phyloP scores from a whole-genome alignment of 1,140 invertebrate genomes.

The Lasaia peninsularis region DNA sequence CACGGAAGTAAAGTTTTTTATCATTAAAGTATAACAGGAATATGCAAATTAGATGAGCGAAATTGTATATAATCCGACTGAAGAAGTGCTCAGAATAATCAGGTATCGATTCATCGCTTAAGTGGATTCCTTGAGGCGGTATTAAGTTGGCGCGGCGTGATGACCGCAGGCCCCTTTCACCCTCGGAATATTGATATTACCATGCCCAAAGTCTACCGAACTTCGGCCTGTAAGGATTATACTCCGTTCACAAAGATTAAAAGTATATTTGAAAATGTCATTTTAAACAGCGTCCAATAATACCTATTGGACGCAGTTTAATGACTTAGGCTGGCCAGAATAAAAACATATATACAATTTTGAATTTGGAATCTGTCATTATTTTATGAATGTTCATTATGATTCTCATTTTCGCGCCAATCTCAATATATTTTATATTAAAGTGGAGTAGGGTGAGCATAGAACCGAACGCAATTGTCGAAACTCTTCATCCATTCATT shows the following conservation, averaged over 20 bases:
- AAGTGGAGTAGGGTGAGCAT: no score
- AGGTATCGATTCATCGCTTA: conserved; percentile 50
- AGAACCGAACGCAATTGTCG: no score
- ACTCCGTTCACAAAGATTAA: conserved; percentile 36
- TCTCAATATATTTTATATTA: no score
- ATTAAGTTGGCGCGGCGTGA: conserved; percentile 34
- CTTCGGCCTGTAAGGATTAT: conserved; percentile 62
- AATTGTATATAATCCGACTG: conserved; percentile 33
- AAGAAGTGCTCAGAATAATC: conserved; percentile 38
- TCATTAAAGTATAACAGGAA: not conserved
- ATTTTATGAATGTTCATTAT: no score
- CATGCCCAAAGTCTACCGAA: conserved; percentile 49
- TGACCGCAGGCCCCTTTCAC: conserved; percentile 38
- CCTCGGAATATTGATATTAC: conserved; percentile 53
- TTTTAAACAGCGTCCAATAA: not conserved
- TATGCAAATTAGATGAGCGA: conserved; percentile 16
- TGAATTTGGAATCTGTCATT: no score
- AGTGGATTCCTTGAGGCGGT: conserved; percentile 53
- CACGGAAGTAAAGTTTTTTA: not conserved
- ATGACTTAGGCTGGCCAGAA: no score
- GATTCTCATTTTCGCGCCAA: no score
- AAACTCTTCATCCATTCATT: no score
- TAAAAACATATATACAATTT: no score
- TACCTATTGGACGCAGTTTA: no score
- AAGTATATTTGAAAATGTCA: conserved; percentile 20